Base-by-base conservation (phyloP, 2,797 vertebrate genomes). In the Apodemus agrarius region DNA sequence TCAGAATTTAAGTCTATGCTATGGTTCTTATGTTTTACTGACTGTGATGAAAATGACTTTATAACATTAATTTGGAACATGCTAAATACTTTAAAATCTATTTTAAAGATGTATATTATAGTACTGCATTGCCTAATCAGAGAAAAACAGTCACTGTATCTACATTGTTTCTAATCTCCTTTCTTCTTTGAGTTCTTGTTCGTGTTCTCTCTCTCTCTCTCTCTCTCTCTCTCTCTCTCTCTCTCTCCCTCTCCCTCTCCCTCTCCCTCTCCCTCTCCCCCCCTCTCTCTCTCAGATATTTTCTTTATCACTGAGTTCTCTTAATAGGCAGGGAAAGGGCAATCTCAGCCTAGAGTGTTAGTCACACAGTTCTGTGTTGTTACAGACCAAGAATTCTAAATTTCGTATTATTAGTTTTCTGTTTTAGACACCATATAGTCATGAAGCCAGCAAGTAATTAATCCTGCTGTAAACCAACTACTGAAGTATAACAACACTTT, bases 81-180 rank as follows among this genome's bases (percentile, higher is more conserved):
- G 69, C 69, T 87, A 84, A 87, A 8, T 88, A 85, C 65, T 96
- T 96, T 79, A 76, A 0, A 96, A 65, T 90, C 37, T 80, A 46
- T 65, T 94, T 96, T 85, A 96, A 86, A 69, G 31, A 29, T 90
- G 94, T 93, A 72, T 31, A 88, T 46, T 65, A 65, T 49, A 26
- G 59, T 31, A 88, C 80, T 90, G 91, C 89, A 84, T 90, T 84
- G 22, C 63, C 24, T 69, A 80, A 37, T 89, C 75, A 93, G 61
- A 94, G 89, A 85, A 97, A 95, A 96, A 86, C 3, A 97, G 86
- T 8, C 22, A 76, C n/a, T 93, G 40, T 40, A 69, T 81, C 21
- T 90, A 82, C 54, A 57, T 29, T 95, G 57, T 59, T 91, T 92
- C 80, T 78, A 43, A 92, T 90, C n/a, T 12, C 9, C 61, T 89